Percentiles rank a stretch among this genome's conserved stretches.
Evolutionary conservation across 2,113 vertebrate genomes (phyloP).

Genomic region (Poecile atricapillus): DNA sequence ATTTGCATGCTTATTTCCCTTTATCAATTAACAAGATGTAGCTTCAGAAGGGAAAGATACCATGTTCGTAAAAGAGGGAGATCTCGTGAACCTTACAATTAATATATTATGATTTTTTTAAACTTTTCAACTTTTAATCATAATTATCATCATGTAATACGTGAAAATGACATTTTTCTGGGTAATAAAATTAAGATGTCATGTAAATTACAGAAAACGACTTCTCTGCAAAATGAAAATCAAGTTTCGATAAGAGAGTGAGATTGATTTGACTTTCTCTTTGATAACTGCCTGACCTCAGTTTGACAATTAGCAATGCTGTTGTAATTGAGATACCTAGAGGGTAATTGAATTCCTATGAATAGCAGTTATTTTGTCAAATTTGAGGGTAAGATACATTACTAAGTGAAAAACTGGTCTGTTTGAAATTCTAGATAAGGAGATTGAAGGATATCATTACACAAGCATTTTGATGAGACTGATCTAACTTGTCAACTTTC

Average conservation of each 20-base stretch:
- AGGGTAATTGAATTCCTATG: background rate
- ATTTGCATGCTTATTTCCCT: background rate
- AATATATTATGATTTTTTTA: background rate
- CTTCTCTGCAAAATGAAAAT: background rate
- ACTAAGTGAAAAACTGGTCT: background rate
- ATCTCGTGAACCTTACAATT: background rate
- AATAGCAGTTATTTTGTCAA: background rate
- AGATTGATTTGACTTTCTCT: background rate
- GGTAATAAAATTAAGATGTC: background rate
- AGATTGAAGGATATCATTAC: background rate
- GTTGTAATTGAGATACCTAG: background rate
- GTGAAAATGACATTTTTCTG: background rate
- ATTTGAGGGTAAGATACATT: background rate
- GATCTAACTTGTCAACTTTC: background rate
- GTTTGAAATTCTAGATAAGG: background rate
- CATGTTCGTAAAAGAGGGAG: background rate
- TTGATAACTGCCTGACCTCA: background rate
- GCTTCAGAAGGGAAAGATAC: background rate
- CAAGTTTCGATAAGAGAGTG: background rate
- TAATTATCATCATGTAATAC: background rate
- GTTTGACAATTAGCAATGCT: background rate
- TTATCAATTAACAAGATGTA: background rate
- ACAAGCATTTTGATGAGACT: slow-evolving; percentile 9
- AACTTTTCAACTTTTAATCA: background rate
- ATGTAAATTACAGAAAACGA: background rate